Base-by-base conservation (phyloP, 1,140 invertebrate species). In the Aphelenchoides fujianensis region DNA sequence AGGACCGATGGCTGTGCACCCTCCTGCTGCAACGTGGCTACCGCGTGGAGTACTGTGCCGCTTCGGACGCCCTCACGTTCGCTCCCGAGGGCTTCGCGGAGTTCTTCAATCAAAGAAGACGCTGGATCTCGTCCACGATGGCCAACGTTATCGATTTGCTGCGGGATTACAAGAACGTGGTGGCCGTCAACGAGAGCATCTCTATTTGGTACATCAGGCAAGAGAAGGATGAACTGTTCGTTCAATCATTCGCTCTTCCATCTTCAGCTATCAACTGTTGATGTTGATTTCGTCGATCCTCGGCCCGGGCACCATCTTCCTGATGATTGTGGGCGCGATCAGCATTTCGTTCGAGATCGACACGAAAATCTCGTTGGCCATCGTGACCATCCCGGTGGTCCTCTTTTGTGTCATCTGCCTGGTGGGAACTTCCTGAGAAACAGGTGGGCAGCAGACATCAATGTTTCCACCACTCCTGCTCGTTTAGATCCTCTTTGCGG, bases 81-180 rank as follows among this genome's bases (percentile, higher is more conserved):
- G 88, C 88, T 28, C 89, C 89, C 0, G 89, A 90, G 85, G 81
- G 86, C 5, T 89, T 89, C 74, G 83, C 86, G 63, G 89, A 90
- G 79, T 90, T 90, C 79, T 90, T 88, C 80, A 48, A 48, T 63
- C 89, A 89, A 80, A 78, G 89, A 3, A 82, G 89, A 63, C 83
- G 89, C 3, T 90, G 89, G 89, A 88, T 89, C 62, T 89, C 89
- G 0, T 89, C 88, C 3, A 90, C 89, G 3, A 86, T 90, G 79
- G 89, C 89, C 57, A 90, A 90, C 81, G 89, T 90, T 71, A 85
- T 90, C 78, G 89, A 90, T 78, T 80, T 90, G 7, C 79, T 90
- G 0, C 75, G 83, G 3, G 87, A 88, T 71, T 88, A 86, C 70
- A 85, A 85, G 71, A 83, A 83, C 68, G 88, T 88, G 2, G 85